Evolutionary conservation across 2,113 vertebrate species (phyloP).

Genomic region (Sinocyclocheilus anophthalmus): DNA sequence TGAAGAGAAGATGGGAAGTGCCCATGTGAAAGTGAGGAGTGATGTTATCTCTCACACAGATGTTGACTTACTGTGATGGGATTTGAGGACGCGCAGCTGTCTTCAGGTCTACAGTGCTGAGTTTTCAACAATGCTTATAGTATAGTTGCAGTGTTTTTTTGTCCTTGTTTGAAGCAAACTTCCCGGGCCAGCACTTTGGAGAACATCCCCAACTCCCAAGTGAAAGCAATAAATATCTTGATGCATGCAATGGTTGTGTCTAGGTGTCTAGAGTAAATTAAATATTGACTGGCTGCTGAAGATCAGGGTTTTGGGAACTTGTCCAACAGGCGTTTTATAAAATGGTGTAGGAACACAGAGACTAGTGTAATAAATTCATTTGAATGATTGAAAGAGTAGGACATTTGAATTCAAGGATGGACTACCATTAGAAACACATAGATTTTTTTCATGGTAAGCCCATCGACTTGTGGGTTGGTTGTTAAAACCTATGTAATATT

Average conservation of each 20-base stretch:
- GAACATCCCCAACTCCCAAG: not conserved
- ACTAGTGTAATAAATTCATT: not conserved
- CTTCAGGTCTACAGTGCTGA: not conserved
- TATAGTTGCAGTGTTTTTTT: not conserved
- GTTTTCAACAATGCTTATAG: conserved; percentile 3
- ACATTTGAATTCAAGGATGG: not conserved
- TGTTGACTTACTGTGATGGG: conserved; percentile 5
- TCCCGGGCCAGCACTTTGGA: not conserved
- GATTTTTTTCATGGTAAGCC: not conserved
- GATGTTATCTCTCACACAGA: conserved; percentile 17
- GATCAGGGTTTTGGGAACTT: not conserved
- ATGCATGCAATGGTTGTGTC: conserved; percentile 7
- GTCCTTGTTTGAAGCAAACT: not conserved
- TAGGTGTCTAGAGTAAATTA: conserved; percentile 16
- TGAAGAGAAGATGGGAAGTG: not conserved
- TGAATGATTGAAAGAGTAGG: not conserved
- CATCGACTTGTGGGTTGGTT: not conserved
- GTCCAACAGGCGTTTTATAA: not conserved
- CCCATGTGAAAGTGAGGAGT: not conserved
- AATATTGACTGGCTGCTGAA: conserved; percentile 29
- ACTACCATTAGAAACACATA: not conserved
- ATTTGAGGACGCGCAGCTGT: not conserved
- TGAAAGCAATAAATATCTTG: conserved; percentile 18
- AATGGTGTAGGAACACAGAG: not conserved
- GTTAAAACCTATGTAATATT: not conserved